Percentiles rank a stretch among this genome's conserved stretches.
Evolutionary conservation across 2,113 vertebrate genomes (phyloP).

Genomic region (Eulemur rufifrons): DNA sequence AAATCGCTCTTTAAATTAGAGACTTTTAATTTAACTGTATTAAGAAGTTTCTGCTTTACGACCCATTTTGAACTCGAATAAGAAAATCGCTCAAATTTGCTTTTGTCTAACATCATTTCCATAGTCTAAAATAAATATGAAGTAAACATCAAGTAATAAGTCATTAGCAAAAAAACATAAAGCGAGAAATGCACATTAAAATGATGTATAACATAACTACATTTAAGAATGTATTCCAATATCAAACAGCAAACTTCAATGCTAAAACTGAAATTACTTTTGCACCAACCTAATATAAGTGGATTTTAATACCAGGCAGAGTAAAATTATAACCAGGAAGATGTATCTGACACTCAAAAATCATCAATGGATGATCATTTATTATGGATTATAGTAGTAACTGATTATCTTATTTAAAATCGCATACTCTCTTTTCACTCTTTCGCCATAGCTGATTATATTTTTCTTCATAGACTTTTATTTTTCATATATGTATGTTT

Average conservation of each 20-base stretch:
- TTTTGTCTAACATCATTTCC: too few relatives aligned
- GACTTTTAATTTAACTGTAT: not conserved
- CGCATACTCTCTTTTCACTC: not conserved
- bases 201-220: too few relatives aligned
- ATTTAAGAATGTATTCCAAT: too few relatives aligned
- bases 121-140: too few relatives aligned
- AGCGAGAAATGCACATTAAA: too few relatives aligned
- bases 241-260: too few relatives aligned
- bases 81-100: too few relatives aligned
- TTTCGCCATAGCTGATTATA: not conserved
- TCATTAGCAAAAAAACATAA: too few relatives aligned
- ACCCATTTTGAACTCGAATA: too few relatives aligned
- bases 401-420: not conserved
- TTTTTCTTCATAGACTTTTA: conserved; percentile 28
- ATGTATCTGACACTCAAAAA: not conserved
- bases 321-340: not conserved
- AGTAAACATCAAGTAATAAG: too few relatives aligned
- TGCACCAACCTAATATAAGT: not conserved
- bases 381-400: not conserved
- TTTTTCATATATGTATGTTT: not conserved
- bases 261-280: too few relatives aligned
- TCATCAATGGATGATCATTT: not conserved
- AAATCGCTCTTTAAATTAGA: not conserved
- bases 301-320: not conserved
- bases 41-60: not conserved